Percentiles rank a stretch among this genome's conserved stretches.
phyloP scores from a whole-genome alignment of 2,888 invertebrate species.

The Zele albiditarsus region DNA sequence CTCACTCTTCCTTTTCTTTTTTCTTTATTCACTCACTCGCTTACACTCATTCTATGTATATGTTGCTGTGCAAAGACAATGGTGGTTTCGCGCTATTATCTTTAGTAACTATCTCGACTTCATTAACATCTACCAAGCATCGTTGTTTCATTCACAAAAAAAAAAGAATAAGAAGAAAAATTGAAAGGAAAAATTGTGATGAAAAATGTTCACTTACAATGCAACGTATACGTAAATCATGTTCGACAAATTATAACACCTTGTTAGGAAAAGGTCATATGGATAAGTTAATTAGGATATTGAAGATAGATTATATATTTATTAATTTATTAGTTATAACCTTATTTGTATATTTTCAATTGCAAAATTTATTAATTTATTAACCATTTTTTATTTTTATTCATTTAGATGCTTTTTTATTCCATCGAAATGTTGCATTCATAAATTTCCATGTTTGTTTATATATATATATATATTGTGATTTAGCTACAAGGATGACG shows the following conservation, averaged over 20 bases:
- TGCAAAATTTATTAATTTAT: slow-evolving; percentile 16
- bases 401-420: not conserved
- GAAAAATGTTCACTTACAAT: slow-evolving; percentile 8
- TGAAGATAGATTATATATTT: not conserved
- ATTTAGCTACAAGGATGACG: not conserved
- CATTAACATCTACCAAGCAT: slow-evolving; percentile 45
- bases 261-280: slow-evolving; percentile 29
- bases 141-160: slow-evolving; percentile 3
- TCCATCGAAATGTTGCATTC: not conserved
- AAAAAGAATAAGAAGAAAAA: slow-evolving; percentile 12
- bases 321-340: slow-evolving; percentile 15
- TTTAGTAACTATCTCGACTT: slow-evolving; percentile 46
- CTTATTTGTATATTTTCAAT: not conserved
- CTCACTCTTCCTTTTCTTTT: slow-evolving; percentile 37
- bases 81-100: slow-evolving; percentile 43
- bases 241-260: slow-evolving; percentile 32
- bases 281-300: slow-evolving; percentile 26
- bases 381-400: not conserved
- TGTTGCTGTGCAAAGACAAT: slow-evolving; percentile 44
- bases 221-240: slow-evolving; percentile 8
- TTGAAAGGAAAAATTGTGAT: not conserved
- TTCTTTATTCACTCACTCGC: not conserved
- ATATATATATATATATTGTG: not conserved
- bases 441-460: too few relatives aligned
- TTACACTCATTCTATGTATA: not conserved